Evolutionary conservation across 2,797 vertebrate genomes (phyloP).

Genomic region (Tinamus major): DNA sequence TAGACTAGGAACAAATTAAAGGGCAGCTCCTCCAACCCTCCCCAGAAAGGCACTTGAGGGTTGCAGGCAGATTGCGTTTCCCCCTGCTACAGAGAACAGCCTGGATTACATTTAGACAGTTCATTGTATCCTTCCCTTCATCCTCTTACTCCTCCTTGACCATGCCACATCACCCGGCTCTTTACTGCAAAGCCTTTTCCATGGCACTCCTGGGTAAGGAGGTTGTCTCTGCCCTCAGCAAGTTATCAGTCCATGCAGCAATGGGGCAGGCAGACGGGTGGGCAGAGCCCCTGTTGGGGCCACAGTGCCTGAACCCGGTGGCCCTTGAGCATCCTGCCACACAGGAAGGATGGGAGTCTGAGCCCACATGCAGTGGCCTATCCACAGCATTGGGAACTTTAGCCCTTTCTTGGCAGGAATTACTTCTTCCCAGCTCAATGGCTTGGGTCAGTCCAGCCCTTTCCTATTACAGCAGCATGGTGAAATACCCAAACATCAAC

Average conservation of each 20-base stretch:
- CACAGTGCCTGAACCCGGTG: neutral
- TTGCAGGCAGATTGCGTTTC: neutral
- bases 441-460: neutral
- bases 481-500: neutral
- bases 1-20: neutral
- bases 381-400: rapidly evolving
- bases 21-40: neutral
- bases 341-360: rapidly evolving
- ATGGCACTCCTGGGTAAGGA: neutral
- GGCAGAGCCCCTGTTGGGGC: neutral
- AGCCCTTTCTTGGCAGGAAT: neutral
- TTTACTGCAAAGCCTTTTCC: neutral
- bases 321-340: neutral
- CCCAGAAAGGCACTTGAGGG: neutral
- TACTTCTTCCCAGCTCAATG: neutral
- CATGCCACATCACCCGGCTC: neutral
- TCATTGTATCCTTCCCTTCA: neutral
- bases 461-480: neutral
- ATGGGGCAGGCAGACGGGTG: no score
- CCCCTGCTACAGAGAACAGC: rapidly evolving
- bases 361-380: rapidly evolving
- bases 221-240: neutral
- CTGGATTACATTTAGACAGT: neutral
- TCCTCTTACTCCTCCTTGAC: neutral
- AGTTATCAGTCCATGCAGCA: neutral